phyloP scores from a whole-genome alignment of 2,888 invertebrate species.

The Microctonus aethiopoides region DNA sequence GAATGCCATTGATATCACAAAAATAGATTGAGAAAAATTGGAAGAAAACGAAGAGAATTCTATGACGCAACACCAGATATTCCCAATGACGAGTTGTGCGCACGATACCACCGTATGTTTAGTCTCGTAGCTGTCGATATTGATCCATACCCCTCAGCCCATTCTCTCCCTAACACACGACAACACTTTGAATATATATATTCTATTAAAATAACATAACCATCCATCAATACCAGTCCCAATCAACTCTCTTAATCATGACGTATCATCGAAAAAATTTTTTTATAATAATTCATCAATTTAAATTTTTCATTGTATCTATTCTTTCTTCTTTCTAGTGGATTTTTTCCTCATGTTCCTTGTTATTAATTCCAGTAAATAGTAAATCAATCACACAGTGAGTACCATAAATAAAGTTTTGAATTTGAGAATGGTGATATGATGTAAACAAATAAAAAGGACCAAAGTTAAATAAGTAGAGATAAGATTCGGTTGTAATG shows the following conservation, averaged over 20 bases:
- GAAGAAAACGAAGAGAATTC: background rate
- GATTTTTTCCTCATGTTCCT: background rate
- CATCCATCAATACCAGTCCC: background rate
- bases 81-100: constrained; percentile 17
- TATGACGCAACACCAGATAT: constrained; percentile 6
- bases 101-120: constrained; percentile 1
- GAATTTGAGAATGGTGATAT: background rate
- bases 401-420: background rate
- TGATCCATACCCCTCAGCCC: constrained; percentile 44
- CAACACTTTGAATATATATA: background rate
- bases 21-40: background rate
- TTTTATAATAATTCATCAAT: no score
- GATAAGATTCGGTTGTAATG: background rate
- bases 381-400: background rate
- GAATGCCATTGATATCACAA: background rate
- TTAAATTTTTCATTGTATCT: no score
- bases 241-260: background rate
- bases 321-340: background rate
- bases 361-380: background rate
- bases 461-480: background rate
- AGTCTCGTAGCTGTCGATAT: constrained; percentile 44
- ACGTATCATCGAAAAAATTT: no score
- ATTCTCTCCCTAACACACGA: constrained; percentile 31
- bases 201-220: background rate
- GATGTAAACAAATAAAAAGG: background rate